Evolutionary conservation across 2,797 vertebrate genomes (phyloP), one percentile per base, ranked within the genome.

Genomic region (Tangara arthus): DNA sequence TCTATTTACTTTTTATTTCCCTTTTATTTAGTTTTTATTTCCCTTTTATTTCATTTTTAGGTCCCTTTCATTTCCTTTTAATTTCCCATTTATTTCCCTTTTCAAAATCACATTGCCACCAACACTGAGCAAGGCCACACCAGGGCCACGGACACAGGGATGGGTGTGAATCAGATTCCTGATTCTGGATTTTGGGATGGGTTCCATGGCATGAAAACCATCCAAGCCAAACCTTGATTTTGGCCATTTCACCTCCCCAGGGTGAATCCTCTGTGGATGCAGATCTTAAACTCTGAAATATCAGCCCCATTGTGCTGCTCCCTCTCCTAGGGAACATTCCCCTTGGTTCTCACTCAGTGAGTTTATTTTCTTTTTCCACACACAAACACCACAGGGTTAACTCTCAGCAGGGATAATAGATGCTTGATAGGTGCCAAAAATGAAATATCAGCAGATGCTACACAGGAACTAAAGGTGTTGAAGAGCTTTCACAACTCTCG

Each of bases 361-460:
- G 50, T 16, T 52, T 14, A 52, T 91, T 73, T 21, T 55, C 66
- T 44, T 39, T 39, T 68, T 81, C 46, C 80, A 3, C 5, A 21
- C 24, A 27, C 68, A 78, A 77, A 87, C 27, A 39, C 2, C 16
- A 11, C 34, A 2, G 60, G 47, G 30, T 59, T 16, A 65, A 80
- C 75, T 26, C 79, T 59, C 94, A 68, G 78, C 87, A 30, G 78
- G 83, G 92, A 57, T 73, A 94, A 89, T 8, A 50, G 75, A 50
- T 21, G 52, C 81, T 76, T 35, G 12, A 13, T 8, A 65, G 70
- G 41, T 52, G 71, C 90, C 76, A 79, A 60, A 81, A 85, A 28
- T 41, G n/a, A 91, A 72, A 32, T 8, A 41, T 11, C 28, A 49
- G 60, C 57, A 85, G 84, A 64, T 61, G 68, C 76, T 12, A 12